Base-by-base conservation (phyloP, 1,140 invertebrate species). In the Bombus terrestris region DNA sequence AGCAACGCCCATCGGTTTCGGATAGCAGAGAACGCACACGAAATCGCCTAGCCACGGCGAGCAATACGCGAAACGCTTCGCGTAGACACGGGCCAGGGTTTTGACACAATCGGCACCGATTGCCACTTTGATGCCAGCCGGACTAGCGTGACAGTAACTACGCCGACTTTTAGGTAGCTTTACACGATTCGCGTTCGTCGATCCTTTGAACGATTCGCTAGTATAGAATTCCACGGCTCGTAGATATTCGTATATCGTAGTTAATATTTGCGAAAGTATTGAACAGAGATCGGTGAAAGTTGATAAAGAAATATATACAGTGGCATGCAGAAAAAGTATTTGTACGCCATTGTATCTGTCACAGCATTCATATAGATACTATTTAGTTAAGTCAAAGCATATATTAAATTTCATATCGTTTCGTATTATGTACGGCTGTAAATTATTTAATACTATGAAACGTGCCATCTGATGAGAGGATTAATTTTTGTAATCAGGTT, bases 1-100 rank as follows among this genome's bases (percentile, higher is more conserved):
- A 93, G 90, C 92, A 92, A 93, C 92, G 92, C 92, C 93, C 92
- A 92, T 93, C 86, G 88, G 88, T 92, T 91, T 92, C 91, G 87
- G 83, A 90, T 92, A 90, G 91, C 89, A 81, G 88, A 78, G 84
- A 88, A 83, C 75, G 76, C 59, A 76, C 82, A 76, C 82, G 81
- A 83, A 89, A 84, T 87, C 73, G 81, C 62, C 88, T 77, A 84
- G 69, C 81, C 47, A 25, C 28, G 15, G 6, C 75, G 73, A 32
- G 64, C 66, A 64, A 85, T 74, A 87, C 76, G 86, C 86, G 47
- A 84, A 83, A 83, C 85, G 66, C 2, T 78, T 64, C 57, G 47
- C 43, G 47, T 28, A 39, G 47, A 62, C 74, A 35, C 62, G 39
- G 64, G 13, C 9, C 22, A 1, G 57, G 41, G 47, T 35, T 66